These are phyloP conservation scores for Asobara japonica DNA, from an alignment of 1,140 invertebrate genomes.

Conservation along the genomic window DNA sequence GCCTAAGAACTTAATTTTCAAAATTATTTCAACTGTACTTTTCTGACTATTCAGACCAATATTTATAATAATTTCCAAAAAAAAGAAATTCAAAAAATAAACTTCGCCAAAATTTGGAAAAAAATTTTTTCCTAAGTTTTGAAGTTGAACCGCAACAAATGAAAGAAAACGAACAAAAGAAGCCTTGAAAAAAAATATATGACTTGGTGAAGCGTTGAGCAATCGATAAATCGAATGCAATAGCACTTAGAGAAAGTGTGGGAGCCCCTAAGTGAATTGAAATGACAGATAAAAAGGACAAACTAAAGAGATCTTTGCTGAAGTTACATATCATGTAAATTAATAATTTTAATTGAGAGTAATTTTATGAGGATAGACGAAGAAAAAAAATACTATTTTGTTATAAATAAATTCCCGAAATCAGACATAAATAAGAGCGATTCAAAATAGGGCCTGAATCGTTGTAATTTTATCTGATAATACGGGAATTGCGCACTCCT, in stretches of 20 bases:
- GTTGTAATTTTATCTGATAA: constrained; percentile 16
- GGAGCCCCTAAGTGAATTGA: background rate
- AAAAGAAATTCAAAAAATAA: too few species aligned
- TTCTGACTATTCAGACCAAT: too few species aligned
- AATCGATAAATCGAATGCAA: background rate
- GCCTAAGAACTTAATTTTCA: too few species aligned
- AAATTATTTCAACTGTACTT: too few species aligned
- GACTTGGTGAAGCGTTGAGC: background rate
- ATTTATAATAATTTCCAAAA: too few species aligned
- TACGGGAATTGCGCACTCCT: constrained; percentile 18
- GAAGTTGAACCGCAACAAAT: too few species aligned
- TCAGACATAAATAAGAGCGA: constrained; percentile 19
- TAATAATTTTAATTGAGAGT: constrained; percentile 33
- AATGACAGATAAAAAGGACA: constrained; percentile 1
- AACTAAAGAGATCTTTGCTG: constrained; percentile 16
- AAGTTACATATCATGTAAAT: constrained; percentile 30
- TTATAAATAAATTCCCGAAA: constrained; percentile 30
- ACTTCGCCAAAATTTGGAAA: too few species aligned
- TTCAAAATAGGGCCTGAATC: constrained; percentile 43
- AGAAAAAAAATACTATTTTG: constrained; percentile 40
- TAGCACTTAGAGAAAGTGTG: background rate
- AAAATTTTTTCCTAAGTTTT: too few species aligned
- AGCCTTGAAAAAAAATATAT: background rate
- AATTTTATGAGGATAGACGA: constrained; percentile 31
- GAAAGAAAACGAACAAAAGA: too few species aligned